phyloP scores from a whole-genome alignment of 2,797 vertebrate species.

The Pelochelys cantorii region DNA sequence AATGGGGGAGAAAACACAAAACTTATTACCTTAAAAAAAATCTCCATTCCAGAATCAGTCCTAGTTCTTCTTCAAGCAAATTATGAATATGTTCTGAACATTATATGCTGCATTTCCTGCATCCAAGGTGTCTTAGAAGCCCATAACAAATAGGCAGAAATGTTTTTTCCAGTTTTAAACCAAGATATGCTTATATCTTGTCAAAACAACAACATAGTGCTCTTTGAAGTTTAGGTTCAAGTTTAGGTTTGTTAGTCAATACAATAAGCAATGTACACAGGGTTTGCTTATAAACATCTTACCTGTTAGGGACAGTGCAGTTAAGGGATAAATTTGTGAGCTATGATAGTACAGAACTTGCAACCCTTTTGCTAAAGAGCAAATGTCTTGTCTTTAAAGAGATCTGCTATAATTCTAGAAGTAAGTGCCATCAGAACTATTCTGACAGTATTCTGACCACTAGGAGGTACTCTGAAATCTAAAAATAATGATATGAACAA shows the following conservation, averaged over 20 bases:
- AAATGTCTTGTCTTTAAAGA: not conserved
- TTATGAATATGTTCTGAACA: not conserved
- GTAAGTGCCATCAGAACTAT: not conserved
- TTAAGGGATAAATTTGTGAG: not conserved
- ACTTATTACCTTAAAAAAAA: not conserved
- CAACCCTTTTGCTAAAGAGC: not conserved
- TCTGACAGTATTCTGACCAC: not conserved
- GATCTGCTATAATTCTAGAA: not conserved
- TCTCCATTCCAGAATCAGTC: not conserved
- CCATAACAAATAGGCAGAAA: not conserved
- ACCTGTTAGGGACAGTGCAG: not conserved
- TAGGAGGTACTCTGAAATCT: not conserved
- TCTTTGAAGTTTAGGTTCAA: not conserved
- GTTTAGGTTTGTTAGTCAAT: not conserved
- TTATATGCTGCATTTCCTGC: not conserved
- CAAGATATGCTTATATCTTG: not conserved
- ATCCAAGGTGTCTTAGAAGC: not conserved
- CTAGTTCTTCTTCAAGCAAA: not conserved
- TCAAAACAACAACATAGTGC: not conserved
- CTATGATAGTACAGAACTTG: not conserved
- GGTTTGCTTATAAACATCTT: not conserved
- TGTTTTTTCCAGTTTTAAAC: not conserved
- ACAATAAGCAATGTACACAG: not conserved
- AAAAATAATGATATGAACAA: rapidly evolving
- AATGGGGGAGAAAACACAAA: not conserved